Conservation (phyloP, 2,888 invertebrate genomes). For the Venustoraphidia nigricollis region DNA sequence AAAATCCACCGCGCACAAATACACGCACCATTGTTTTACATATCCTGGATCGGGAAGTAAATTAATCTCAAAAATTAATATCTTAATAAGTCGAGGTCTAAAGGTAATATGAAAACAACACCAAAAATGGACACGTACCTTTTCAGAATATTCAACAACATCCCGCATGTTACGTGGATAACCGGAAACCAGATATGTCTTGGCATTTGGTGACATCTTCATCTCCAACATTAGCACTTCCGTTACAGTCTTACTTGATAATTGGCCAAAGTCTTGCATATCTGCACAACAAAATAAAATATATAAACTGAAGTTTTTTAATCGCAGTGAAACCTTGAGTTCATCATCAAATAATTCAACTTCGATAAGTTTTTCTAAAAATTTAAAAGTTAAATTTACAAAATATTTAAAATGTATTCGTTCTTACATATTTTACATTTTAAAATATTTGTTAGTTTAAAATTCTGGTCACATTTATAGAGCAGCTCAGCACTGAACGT, state of each 20-base stretch:
- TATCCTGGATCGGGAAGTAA: too few relatives aligned
- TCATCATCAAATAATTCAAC: neutral
- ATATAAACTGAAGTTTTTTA: neutral
- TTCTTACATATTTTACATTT: too few relatives aligned
- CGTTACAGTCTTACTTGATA: constrained; percentile 75
- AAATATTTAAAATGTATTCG: too few relatives aligned
- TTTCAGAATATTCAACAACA: constrained; percentile 81
- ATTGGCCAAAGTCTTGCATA: constrained; percentile 74
- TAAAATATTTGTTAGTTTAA: too few relatives aligned
- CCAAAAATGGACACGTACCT: constrained; percentile 37
- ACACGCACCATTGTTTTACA: too few relatives aligned
- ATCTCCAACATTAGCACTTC: constrained; percentile 85
- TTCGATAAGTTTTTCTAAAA: neutral
- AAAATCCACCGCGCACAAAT: too few relatives aligned
- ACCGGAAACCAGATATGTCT: constrained; percentile 76
- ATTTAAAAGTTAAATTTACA: neutral
- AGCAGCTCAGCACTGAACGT: too few relatives aligned
- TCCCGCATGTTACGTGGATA: constrained; percentile 86
- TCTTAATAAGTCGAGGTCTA: too few relatives aligned
- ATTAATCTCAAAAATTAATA: too few relatives aligned
- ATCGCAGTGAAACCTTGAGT: neutral
- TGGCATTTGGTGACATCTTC: constrained; percentile 81
- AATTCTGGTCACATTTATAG: too few relatives aligned
- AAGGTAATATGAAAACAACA: too few relatives aligned
- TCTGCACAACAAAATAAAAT: constrained; percentile 33